phyloP scores from a whole-genome alignment of 2,888 invertebrate genomes.

The Azorinus chamasolen region DNA sequence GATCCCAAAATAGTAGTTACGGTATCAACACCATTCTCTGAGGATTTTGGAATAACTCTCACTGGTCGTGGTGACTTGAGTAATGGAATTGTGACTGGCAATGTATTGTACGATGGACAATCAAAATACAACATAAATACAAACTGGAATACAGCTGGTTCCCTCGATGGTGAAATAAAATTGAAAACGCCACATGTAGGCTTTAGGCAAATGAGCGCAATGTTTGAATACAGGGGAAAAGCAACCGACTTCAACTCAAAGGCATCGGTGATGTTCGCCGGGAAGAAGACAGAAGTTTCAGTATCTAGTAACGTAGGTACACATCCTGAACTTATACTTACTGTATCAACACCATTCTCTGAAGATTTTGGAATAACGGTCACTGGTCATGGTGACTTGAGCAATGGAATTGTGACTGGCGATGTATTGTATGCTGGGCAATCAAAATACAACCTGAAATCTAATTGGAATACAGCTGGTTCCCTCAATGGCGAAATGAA shows the following conservation, averaged over 20 bases:
- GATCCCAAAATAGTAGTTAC: slow-evolving; percentile 15
- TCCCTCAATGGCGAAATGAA: no score
- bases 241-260: background rate
- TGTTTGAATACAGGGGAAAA: background rate
- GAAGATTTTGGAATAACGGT: no score
- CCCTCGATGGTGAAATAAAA: background rate
- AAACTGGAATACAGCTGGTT: background rate
- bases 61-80: slow-evolving; percentile 4
- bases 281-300: no score
- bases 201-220: background rate
- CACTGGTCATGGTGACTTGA: no score
- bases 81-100: slow-evolving; percentile 17
- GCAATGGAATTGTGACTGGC: no score
- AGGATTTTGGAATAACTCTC: slow-evolving; percentile 23
- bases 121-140: slow-evolving; percentile 4
- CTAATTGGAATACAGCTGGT: no score
- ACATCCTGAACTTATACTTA: no score
- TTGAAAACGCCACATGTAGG: background rate
- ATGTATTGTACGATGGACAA: slow-evolving; percentile 21
- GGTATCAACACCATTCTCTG: slow-evolving; percentile 26
- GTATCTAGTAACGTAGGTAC: no score
- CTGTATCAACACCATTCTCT: no score
- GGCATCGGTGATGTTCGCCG: no score
- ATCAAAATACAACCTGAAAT: no score
- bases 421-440: no score